Evolutionary conservation across 1,140 invertebrate genomes (phyloP).

Genomic region (Galleria mellonella): DNA sequence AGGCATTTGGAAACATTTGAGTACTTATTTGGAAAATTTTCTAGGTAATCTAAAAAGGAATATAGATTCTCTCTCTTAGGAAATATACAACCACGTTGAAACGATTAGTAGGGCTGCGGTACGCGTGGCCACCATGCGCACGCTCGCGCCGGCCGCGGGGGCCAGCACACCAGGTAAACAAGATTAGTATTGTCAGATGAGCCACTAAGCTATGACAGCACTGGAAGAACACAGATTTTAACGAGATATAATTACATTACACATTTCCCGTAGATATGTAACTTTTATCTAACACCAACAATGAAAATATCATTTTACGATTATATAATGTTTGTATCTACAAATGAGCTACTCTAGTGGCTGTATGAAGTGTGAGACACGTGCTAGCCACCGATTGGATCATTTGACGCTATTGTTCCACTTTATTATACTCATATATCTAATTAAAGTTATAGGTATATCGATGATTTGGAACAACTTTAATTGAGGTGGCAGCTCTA

Average conservation of each 20-base stretch:
- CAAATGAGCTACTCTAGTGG: conserved; percentile 26
- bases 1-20: conserved; percentile 17
- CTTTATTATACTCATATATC: too few relatives aligned
- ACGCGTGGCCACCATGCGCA: conserved; percentile 1
- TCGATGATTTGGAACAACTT: too few relatives aligned
- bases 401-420: too few relatives aligned
- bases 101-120: conserved; percentile 4
- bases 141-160: background rate
- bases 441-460: too few relatives aligned
- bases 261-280: conserved; percentile 41
- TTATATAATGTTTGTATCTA: too few relatives aligned
- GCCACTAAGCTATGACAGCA: conserved; percentile 47
- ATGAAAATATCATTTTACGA: conserved; percentile 20
- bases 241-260: conserved; percentile 33
- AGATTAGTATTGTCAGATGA: conserved; percentile 55
- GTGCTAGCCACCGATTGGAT: too few relatives aligned
- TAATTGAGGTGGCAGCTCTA: too few relatives aligned
- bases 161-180: conserved; percentile 5
- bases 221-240: conserved; percentile 63
- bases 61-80: conserved; percentile 50
- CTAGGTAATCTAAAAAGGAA: conserved; percentile 26
- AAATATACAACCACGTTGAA: conserved; percentile 44
- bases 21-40: conserved; percentile 22
- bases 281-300: conserved; percentile 52
- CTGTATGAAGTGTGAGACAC: background rate